Percentiles rank a stretch among this genome's conserved stretches.
These are phyloP conservation scores for Engraulis encrasicolus DNA, from an alignment of 2,113 vertebrate genomes.

Conservation along the genomic window DNA sequence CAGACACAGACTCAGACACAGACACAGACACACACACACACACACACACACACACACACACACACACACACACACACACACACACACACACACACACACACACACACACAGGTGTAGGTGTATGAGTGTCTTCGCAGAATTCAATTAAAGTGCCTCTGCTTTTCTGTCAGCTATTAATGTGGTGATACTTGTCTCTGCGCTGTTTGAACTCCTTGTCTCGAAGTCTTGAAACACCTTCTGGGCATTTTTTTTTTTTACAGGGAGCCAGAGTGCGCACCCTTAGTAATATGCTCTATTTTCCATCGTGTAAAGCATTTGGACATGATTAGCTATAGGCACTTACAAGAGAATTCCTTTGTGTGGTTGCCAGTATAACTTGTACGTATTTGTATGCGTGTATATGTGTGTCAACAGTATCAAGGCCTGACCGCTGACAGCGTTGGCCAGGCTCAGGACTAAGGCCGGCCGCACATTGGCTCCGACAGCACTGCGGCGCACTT, in stretches of 20 bases:
- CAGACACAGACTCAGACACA: no score
- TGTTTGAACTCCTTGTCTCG: constrained; percentile 4
- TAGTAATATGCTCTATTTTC: neutral
- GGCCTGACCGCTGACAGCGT: no score
- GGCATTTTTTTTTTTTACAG: constrained; percentile 26
- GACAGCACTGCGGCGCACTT: no score
- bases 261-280: neutral
- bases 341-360: neutral
- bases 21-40: no score
- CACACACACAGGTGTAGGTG: neutral
- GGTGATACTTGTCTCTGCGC: constrained; percentile 16
- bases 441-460: no score
- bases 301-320: neutral
- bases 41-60: neutral
- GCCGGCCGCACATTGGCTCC: no score
- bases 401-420: neutral
- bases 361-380: neutral
- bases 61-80: neutral
- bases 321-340: neutral
- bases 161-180: constrained; percentile 26
- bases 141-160: constrained; percentile 51
- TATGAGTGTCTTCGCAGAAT: constrained; percentile 47
- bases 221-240: constrained; percentile 22
- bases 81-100: neutral
- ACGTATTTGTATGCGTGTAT: neutral